Evolutionary conservation across 2,888 invertebrate genomes (phyloP).

Genomic region (Spicauda simplicius): DNA sequence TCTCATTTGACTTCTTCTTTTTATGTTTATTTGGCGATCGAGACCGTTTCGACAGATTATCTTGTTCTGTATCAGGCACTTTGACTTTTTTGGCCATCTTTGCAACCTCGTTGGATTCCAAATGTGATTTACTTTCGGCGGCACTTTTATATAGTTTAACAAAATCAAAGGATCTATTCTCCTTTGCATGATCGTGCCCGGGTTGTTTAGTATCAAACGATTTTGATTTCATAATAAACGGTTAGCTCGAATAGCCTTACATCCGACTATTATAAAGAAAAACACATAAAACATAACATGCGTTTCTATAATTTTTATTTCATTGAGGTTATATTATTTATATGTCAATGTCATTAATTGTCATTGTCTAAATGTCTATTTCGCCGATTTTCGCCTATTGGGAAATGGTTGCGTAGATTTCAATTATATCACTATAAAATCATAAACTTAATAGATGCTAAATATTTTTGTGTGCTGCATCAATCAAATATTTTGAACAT

Average conservation of each 20-base stretch:
- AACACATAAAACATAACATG: not conserved
- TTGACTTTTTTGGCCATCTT: conserved; percentile 45
- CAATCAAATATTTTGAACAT: too few relatives aligned
- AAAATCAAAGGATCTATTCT: conserved; percentile 62
- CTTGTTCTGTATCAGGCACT: conserved; percentile 42
- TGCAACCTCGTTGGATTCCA: conserved; percentile 34
- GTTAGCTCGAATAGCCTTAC: not conserved
- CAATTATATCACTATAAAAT: too few relatives aligned
- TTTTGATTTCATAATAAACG: conserved; percentile 60
- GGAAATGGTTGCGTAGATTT: too few relatives aligned
- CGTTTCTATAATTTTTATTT: not conserved
- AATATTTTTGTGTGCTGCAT: too few relatives aligned
- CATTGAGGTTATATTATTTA: too few relatives aligned
- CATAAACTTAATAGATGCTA: too few relatives aligned
- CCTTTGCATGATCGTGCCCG: conserved; percentile 46
- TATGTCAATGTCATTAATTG: too few relatives aligned
- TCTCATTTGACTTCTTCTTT: conserved; percentile 51
- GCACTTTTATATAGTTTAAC: conserved; percentile 62
- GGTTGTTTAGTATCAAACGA: conserved; percentile 51
- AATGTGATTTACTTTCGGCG: conserved; percentile 53
- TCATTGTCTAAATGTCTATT: too few relatives aligned
- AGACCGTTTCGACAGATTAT: conserved; percentile 46
- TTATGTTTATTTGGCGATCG: conserved; percentile 53
- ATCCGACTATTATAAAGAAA: not conserved
- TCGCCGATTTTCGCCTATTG: too few relatives aligned